Conservation (phyloP, 1,140 invertebrate genomes). For the Platyscapa corneri region DNA sequence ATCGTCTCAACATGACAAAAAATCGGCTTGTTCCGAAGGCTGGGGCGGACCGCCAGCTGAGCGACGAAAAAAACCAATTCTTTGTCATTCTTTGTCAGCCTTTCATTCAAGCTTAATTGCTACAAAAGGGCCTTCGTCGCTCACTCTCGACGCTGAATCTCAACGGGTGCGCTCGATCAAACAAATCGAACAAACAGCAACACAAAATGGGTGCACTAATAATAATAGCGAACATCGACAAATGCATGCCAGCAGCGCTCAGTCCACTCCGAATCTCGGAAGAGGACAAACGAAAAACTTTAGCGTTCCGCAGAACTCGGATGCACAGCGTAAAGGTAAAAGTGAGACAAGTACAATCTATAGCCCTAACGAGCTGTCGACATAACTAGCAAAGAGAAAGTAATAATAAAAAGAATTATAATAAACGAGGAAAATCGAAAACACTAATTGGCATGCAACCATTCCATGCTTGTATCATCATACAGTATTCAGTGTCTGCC, state of each 20-base stretch:
- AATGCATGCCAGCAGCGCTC: constrained; percentile 56
- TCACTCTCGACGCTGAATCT: neutral
- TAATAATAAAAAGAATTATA: neutral
- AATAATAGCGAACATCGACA: constrained; percentile 22
- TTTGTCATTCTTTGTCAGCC: neutral
- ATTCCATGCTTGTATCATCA: constrained; percentile 47
- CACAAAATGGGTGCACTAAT: neutral
- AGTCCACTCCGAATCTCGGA: too few species aligned
- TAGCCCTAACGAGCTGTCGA: neutral
- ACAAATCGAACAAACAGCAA: neutral
- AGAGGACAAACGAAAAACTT: too few species aligned
- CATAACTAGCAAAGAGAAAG: neutral
- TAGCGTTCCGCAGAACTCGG: neutral
- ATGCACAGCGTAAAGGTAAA: neutral
- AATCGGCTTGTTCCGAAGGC: neutral
- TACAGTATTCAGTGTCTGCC: neutral
- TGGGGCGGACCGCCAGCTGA: too few species aligned
- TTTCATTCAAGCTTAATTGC: neutral
- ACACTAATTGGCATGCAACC: constrained; percentile 29
- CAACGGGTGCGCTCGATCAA: neutral
- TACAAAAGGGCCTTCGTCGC: neutral
- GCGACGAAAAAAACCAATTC: neutral
- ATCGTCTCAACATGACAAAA: neutral
- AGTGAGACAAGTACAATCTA: neutral
- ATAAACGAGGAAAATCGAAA: constrained; percentile 24